These are phyloP conservation scores for Zeuzera pyrina DNA, from an alignment of 2,888 invertebrate genomes.

Conservation along the genomic window DNA sequence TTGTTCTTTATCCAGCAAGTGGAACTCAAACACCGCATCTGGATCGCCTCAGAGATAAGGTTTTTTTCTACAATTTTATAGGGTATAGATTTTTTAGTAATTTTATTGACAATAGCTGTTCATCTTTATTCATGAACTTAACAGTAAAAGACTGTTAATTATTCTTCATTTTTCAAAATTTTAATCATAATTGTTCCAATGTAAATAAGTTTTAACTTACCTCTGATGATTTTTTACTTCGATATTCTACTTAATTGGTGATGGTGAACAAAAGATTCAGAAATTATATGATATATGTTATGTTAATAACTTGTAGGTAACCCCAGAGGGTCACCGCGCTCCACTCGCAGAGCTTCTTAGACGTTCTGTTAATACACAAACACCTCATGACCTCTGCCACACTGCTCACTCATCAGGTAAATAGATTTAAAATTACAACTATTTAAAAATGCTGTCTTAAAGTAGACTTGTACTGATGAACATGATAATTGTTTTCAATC, in stretches of 20 bases:
- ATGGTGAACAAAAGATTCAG: too few relatives aligned
- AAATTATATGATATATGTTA: too few relatives aligned
- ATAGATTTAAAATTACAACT: too few relatives aligned
- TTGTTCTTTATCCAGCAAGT: conserved; percentile 76
- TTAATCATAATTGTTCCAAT: background rate
- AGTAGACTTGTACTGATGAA: too few relatives aligned
- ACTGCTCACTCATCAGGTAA: conserved; percentile 81
- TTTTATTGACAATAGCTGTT: background rate
- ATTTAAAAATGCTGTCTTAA: too few relatives aligned
- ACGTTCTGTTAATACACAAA: conserved; percentile 88
- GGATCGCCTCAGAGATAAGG: conserved; percentile 76
- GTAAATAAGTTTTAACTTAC: too few relatives aligned
- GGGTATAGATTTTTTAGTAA: conserved; percentile 3
- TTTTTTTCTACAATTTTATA: conserved; percentile 25
- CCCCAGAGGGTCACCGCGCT: conserved; percentile 89
- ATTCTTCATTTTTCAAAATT: conserved; percentile 1
- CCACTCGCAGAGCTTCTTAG: conserved; percentile 84
- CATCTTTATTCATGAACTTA: background rate
- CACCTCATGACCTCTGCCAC: conserved; percentile 80
- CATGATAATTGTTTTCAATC: too few relatives aligned
- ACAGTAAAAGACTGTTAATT: background rate
- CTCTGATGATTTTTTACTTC: too few relatives aligned
- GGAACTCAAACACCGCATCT: conserved; percentile 63
- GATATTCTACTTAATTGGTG: too few relatives aligned
- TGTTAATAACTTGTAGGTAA: conserved; percentile 76